A percentile compares a stretch with the other conserved stretches of the same genome.
phyloP scores from a whole-genome alignment of 2,888 invertebrate genomes.

The Unio delphinus region DNA sequence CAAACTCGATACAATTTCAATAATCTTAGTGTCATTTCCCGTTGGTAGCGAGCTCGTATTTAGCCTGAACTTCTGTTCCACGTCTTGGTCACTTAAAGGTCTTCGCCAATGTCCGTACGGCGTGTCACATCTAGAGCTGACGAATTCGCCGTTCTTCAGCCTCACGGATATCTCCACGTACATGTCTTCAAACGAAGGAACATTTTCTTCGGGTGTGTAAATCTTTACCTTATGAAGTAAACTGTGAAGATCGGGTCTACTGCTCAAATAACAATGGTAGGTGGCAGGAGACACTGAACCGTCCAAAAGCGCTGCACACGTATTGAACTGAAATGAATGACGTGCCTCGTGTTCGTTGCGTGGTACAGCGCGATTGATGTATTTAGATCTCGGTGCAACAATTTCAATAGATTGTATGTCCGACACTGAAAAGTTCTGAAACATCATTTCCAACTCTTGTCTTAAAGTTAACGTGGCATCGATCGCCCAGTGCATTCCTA shows the following conservation, averaged over 20 bases:
- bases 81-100: slow-evolving; percentile 43
- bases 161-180: slow-evolving; percentile 43
- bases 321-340: slow-evolving; percentile 58
- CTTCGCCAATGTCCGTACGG: slow-evolving; percentile 59
- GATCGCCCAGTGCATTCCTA: slow-evolving; percentile 62
- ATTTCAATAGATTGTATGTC: slow-evolving; percentile 32
- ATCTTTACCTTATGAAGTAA: slow-evolving; percentile 41
- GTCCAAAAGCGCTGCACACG: slow-evolving; percentile 49
- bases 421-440: slow-evolving; percentile 10
- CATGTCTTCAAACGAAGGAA: slow-evolving; percentile 52
- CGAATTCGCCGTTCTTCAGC: slow-evolving; percentile 26
- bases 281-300: slow-evolving; percentile 43
- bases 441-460: slow-evolving; percentile 4
- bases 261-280: slow-evolving; percentile 17
- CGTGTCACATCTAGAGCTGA: slow-evolving; percentile 39
- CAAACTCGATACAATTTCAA: no score
- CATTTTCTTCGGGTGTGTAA: slow-evolving; percentile 38
- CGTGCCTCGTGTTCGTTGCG: slow-evolving; percentile 49
- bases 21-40: no score
- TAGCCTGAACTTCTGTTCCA: slow-evolving; percentile 43
- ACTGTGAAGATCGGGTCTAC: slow-evolving; percentile 24
- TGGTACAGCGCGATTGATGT: slow-evolving; percentile 55
- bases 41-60: slow-evolving; percentile 25
- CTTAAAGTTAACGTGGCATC: slow-evolving; percentile 40
- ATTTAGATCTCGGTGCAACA: slow-evolving; percentile 46